phyloP scores from a whole-genome alignment of 2,888 invertebrate genomes.

The Pecten maximus region DNA sequence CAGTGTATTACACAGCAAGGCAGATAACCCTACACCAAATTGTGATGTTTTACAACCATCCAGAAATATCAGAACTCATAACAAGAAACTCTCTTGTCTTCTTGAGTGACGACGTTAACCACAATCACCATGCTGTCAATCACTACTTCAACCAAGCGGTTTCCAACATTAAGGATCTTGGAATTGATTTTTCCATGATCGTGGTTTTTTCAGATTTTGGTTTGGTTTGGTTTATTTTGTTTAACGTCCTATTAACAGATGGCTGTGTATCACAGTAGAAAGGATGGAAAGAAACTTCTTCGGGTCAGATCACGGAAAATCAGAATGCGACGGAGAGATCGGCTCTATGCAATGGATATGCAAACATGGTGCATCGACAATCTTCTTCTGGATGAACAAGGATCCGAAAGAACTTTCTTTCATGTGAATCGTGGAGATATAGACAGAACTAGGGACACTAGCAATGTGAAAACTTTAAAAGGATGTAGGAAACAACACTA shows the following conservation, averaged over 20 bases:
- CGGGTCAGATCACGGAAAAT: constrained; percentile 54
- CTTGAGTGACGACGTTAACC: constrained; percentile 50
- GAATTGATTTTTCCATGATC: constrained; percentile 40
- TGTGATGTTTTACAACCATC: constrained; percentile 53
- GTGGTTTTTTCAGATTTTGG: constrained; percentile 54
- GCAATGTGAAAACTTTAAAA: constrained; percentile 50
- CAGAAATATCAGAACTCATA: constrained; percentile 45
- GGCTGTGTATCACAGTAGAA: constrained; percentile 50
- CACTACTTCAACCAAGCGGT: constrained; percentile 46
- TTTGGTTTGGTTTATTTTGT: too few species aligned
- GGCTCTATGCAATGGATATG: constrained; percentile 50
- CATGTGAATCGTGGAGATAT: constrained; percentile 51
- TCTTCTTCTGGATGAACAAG: constrained; percentile 51
- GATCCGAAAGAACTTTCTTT: constrained; percentile 52
- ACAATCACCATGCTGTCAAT: constrained; percentile 51
- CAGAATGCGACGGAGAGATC: constrained; percentile 53
- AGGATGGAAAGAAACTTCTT: constrained; percentile 51
- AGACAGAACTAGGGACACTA: constrained; percentile 18
- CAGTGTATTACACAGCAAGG: constrained; percentile 46
- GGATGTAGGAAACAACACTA: constrained; percentile 50
- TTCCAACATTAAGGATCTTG: constrained; percentile 40
- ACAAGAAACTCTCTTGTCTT: constrained; percentile 49
- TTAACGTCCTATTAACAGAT: too few species aligned
- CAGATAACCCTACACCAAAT: constrained; percentile 57
- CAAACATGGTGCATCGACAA: constrained; percentile 49